phyloP scores from a whole-genome alignment of 2,113 vertebrate species.

The Mellivora capensis region DNA sequence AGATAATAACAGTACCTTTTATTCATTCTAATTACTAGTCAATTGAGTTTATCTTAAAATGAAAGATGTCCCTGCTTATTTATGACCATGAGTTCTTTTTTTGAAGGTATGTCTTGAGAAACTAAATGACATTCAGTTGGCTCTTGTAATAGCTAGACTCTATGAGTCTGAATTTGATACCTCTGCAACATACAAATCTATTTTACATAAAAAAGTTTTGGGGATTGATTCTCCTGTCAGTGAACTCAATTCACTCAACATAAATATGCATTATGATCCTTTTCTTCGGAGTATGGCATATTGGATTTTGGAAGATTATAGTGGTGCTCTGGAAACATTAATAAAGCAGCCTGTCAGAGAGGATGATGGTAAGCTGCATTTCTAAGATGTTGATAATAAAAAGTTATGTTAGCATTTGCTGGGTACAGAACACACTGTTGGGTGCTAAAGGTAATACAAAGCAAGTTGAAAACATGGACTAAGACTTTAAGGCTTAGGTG shows the following conservation, averaged over 20 bases:
- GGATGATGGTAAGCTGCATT: slow-evolving; percentile 76
- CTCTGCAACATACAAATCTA: slow-evolving; percentile 90
- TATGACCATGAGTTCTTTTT: slow-evolving; percentile 37
- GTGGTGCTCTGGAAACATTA: slow-evolving; percentile 92
- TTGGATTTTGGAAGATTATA: slow-evolving; percentile 97
- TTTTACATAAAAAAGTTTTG: slow-evolving; percentile 92
- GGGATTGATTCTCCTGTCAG: slow-evolving; percentile 84
- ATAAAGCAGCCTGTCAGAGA: slow-evolving; percentile 84
- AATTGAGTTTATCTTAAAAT: slow-evolving; percentile 13
- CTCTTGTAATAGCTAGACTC: slow-evolving; percentile 94
- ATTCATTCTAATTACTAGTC: neutral
- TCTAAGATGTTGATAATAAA: neutral
- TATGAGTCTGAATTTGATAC: slow-evolving; percentile 96
- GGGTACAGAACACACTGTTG: neutral
- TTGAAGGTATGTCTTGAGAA: slow-evolving; percentile 95
- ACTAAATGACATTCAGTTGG: slow-evolving; percentile 95
- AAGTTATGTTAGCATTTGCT: neutral
- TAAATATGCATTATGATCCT: slow-evolving; percentile 87
- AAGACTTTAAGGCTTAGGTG: neutral
- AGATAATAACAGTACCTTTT: neutral
- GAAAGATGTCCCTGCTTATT: neutral
- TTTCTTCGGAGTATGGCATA: slow-evolving; percentile 96
- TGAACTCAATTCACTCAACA: slow-evolving; percentile 75
- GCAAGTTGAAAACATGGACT: neutral
- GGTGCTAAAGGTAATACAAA: neutral